These are phyloP conservation scores for Orius laevigatus DNA, from an alignment of 1,140 invertebrate genomes.

Conservation along the genomic window DNA sequence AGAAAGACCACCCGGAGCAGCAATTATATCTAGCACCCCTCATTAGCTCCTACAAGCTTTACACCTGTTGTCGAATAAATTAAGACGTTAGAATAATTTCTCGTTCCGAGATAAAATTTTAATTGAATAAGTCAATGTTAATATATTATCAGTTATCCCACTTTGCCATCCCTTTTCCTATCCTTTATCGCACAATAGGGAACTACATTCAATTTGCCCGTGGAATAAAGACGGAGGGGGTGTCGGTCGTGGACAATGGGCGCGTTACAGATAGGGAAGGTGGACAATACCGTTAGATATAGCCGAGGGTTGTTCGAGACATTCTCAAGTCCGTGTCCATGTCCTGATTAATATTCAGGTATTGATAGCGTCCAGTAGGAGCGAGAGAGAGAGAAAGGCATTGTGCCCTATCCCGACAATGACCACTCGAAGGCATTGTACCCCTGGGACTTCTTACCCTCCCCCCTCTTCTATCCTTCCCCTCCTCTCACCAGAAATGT, in stretches of 20 bases:
- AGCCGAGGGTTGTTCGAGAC: slow-evolving; percentile 6
- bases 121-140: too few species aligned
- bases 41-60: too few species aligned
- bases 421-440: slow-evolving; percentile 7
- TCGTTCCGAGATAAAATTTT: too few species aligned
- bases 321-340: slow-evolving; percentile 7
- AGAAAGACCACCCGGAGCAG: too few species aligned
- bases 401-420: slow-evolving; percentile 1
- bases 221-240: too few species aligned
- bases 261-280: neutral
- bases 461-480: neutral
- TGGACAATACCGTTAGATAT: slow-evolving; percentile 2
- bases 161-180: too few species aligned
- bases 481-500: slow-evolving; percentile 2
- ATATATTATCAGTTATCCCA: too few species aligned
- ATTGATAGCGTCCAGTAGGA: slow-evolving; percentile 4
- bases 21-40: too few species aligned
- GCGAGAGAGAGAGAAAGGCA: neutral
- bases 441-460: slow-evolving; percentile 3
- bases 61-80: too few species aligned
- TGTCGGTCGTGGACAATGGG: neutral
- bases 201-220: too few species aligned
- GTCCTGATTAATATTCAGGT: slow-evolving; percentile 8
- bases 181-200: too few species aligned
- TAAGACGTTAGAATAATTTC: too few species aligned